Conservation (phyloP, 2,888 invertebrate genomes). For the Boloria euphrosyne region DNA sequence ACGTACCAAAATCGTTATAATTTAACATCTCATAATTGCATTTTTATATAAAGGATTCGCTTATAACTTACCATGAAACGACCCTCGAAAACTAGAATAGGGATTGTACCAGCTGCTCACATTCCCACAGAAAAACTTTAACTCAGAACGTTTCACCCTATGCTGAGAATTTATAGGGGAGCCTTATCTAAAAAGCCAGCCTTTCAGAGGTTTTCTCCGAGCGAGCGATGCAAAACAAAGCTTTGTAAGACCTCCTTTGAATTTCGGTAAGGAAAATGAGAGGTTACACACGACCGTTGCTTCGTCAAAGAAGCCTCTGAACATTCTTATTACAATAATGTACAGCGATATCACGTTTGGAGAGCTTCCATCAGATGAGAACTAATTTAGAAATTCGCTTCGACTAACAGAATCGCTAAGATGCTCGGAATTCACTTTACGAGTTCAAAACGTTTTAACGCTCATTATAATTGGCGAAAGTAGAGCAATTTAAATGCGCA, state of each 20-base stretch:
- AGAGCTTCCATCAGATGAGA: slow-evolving; percentile 52
- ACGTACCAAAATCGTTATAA: slow-evolving; percentile 26
- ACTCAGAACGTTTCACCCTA: slow-evolving; percentile 64
- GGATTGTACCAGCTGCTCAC: slow-evolving; percentile 67
- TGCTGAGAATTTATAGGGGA: slow-evolving; percentile 75
- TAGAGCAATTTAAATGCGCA: neutral
- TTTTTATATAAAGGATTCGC: slow-evolving; percentile 26
- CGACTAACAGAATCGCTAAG: slow-evolving; percentile 16
- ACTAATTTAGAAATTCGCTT: slow-evolving; percentile 35
- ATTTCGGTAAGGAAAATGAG: slow-evolving; percentile 81
- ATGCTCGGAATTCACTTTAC: slow-evolving; percentile 10
- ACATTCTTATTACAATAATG: slow-evolving; percentile 79
- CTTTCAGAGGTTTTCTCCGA: slow-evolving; percentile 73
- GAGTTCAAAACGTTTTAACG: neutral
- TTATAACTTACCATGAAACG: slow-evolving; percentile 49
- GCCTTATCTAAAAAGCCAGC: slow-evolving; percentile 80
- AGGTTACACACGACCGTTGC: slow-evolving; percentile 63
- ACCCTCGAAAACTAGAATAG: slow-evolving; percentile 64
- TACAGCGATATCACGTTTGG: slow-evolving; percentile 70
- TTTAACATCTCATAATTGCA: slow-evolving; percentile 30
- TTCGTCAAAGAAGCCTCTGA: slow-evolving; percentile 72
- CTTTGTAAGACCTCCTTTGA: slow-evolving; percentile 80
- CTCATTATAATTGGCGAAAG: neutral
- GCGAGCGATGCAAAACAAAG: slow-evolving; percentile 80
- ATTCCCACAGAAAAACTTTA: slow-evolving; percentile 74